Evolutionary conservation across 2,888 invertebrate genomes (phyloP).

Genomic region (Hypolimnas misippus): DNA sequence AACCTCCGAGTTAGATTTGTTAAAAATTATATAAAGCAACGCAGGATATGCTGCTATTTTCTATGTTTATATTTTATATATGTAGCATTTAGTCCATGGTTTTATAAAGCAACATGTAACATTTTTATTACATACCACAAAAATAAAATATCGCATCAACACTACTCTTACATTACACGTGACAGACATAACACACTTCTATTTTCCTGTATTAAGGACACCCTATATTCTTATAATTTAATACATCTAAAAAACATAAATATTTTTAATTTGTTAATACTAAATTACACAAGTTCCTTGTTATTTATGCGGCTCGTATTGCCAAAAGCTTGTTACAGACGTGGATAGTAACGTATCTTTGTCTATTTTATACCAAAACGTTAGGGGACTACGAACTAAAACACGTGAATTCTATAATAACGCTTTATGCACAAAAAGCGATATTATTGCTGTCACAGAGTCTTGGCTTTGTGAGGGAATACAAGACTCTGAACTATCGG

Average conservation of each 20-base stretch:
- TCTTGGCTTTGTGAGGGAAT: conserved; percentile 14
- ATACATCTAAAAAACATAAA: background rate
- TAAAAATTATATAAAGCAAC: conserved; percentile 7
- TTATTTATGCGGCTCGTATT: background rate
- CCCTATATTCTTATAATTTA: background rate
- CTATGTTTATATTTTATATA: background rate
- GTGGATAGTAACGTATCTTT: background rate
- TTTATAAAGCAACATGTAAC: background rate
- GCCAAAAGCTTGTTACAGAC: background rate
- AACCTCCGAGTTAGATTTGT: conserved; percentile 6
- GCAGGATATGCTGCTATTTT: background rate
- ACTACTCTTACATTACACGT: background rate
- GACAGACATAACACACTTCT: too few species aligned
- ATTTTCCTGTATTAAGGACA: background rate
- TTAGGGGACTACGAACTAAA: conserved; percentile 10
- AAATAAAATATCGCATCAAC: too few species aligned
- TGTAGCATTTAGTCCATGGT: background rate
- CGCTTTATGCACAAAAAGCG: background rate
- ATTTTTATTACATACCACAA: too few species aligned
- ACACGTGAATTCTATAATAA: conserved; percentile 5
- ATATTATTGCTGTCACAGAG: conserved; percentile 11
- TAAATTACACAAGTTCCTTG: background rate
- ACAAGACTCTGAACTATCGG: conserved; percentile 7
- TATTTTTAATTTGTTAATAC: background rate
- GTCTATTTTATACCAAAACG: conserved; percentile 4